Conservation (phyloP, 2,888 invertebrate genomes). For the Rhogogaster chlorosoma region DNA sequence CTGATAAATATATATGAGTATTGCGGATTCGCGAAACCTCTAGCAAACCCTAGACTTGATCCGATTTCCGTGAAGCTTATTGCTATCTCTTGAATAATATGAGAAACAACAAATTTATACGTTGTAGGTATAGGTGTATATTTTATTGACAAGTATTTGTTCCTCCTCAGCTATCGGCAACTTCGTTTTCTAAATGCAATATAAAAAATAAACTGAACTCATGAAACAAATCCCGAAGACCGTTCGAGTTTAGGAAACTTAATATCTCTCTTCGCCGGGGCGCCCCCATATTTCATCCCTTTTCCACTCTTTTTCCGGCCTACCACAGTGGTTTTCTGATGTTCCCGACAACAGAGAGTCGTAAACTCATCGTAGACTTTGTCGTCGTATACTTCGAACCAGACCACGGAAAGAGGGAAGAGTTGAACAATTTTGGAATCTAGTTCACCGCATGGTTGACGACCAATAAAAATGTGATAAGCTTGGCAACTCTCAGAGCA, state of each 20-base stretch:
- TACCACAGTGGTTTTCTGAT: slow-evolving; percentile 3
- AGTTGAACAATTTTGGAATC: slow-evolving; percentile 35
- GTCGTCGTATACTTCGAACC: slow-evolving; percentile 15
- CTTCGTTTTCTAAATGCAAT: neutral
- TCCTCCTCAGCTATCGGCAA: neutral
- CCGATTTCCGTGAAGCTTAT: neutral
- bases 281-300: neutral
- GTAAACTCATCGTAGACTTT: slow-evolving; percentile 39
- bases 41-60: neutral
- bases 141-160: neutral
- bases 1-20: slow-evolving; percentile 14
- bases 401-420: neutral
- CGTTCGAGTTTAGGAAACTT: slow-evolving; percentile 27
- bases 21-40: neutral
- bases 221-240: slow-evolving; percentile 1
- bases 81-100: neutral
- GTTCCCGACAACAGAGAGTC: neutral
- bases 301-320: neutral
- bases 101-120: slow-evolving; percentile 1
- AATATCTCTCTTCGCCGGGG: neutral
- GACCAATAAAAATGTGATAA: slow-evolving; percentile 28
- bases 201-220: neutral
- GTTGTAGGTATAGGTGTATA: neutral
- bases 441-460: slow-evolving; percentile 36
- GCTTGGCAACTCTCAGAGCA: neutral